Conservation (phyloP, 30 jellyfish, hydroid and myxozoan species). For the Rhopilema esculentum region DNA sequence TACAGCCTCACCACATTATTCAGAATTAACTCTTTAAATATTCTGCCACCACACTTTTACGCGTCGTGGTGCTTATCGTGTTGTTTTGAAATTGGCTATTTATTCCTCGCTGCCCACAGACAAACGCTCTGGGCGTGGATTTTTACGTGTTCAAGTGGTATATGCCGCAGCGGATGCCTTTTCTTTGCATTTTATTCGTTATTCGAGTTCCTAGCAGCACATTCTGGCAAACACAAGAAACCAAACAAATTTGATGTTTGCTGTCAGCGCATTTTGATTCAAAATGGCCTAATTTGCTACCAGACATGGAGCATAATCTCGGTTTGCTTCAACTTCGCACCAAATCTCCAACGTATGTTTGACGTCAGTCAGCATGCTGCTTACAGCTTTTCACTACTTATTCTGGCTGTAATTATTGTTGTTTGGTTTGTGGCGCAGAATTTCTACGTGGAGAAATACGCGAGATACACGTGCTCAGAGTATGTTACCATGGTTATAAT, state of each 20-base stretch:
- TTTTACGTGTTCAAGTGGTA: constrained; percentile 52
- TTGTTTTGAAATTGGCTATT: constrained; percentile 47
- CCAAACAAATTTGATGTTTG: constrained; percentile 53
- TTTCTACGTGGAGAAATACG: constrained; percentile 54
- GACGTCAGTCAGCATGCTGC: constrained; percentile 19
- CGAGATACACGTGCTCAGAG: constrained; percentile 58
- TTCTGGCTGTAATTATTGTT: constrained; percentile 5
- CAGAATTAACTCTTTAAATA: constrained; percentile 30
- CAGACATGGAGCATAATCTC: constrained; percentile 59
- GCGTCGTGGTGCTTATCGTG: constrained; percentile 56
- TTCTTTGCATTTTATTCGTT: constrained; percentile 57
- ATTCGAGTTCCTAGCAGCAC: constrained; percentile 65
- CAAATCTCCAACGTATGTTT: constrained; percentile 9
- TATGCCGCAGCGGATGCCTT: constrained; percentile 61
- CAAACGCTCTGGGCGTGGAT: constrained; percentile 54
- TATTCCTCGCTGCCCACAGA: constrained; percentile 7
- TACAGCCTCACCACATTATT: constrained; percentile 50
- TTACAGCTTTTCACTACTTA: constrained; percentile 21
- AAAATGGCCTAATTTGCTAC: constrained; percentile 59
- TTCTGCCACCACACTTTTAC: constrained; percentile 55
- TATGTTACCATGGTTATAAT: constrained; percentile 43
- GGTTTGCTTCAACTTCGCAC: constrained; percentile 30
- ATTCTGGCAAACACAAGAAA: constrained; percentile 24
- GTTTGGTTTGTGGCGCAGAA: constrained; percentile 68
- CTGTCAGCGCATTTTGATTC: constrained; percentile 59